phyloP scores from a whole-genome alignment of 2,113 vertebrate species.

The human (Homo sapiens) region DNA sequence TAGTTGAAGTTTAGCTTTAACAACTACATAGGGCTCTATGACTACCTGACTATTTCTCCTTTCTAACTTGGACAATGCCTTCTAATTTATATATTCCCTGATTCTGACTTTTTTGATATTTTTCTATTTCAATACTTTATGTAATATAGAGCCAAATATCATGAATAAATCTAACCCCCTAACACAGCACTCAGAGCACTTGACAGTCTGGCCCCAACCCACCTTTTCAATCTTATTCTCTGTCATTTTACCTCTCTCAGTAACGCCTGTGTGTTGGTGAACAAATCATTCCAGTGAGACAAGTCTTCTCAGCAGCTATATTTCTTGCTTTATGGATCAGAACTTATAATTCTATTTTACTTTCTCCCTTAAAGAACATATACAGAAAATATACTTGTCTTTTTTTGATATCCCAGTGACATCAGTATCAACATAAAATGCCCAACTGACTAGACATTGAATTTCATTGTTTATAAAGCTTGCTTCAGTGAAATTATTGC shows the following conservation, averaged over 20 bases:
- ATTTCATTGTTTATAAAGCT: not conserved
- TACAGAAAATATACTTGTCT: not conserved
- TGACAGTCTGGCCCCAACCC: not conserved
- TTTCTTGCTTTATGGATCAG: not conserved
- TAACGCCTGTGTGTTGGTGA: not conserved
- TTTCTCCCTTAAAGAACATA: not conserved
- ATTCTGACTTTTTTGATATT: not conserved
- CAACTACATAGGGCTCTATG: not conserved
- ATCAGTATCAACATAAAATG: not conserved
- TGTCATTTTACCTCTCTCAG: not conserved
- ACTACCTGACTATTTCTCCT: not conserved
- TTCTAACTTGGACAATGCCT: not conserved
- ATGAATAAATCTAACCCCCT: not conserved
- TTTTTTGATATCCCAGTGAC: not conserved
- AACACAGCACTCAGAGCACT: not conserved
- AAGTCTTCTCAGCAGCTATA: not conserved
- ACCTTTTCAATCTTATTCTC: not conserved
- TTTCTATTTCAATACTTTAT: not conserved
- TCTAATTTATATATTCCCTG: not conserved
- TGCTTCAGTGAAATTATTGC: not conserved
- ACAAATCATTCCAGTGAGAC: not conserved
- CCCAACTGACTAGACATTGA: not conserved
- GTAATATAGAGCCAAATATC: not conserved
- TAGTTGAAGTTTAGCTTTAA: not conserved
- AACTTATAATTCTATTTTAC: not conserved